A percentile compares a stretch with the other conserved stretches of the same genome.
These are phyloP conservation scores for Liasis olivaceus DNA, from an alignment of 2,797 vertebrate species.

Conservation along the genomic window DNA sequence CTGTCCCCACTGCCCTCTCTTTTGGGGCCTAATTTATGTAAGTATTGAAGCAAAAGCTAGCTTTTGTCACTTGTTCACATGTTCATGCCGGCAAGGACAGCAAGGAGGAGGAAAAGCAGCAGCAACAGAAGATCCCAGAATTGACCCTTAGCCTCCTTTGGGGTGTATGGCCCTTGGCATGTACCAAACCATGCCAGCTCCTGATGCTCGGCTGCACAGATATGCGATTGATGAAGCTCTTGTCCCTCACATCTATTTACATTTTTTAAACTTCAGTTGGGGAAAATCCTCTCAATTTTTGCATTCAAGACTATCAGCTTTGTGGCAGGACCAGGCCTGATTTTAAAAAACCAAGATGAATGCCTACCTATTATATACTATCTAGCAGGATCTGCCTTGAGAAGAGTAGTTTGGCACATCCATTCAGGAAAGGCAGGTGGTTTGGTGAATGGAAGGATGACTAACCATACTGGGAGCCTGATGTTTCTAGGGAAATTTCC, in stretches of 20 bases:
- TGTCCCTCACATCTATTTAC: neutral
- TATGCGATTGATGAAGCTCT: neutral
- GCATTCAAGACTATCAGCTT: neutral
- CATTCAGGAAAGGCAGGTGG: neutral
- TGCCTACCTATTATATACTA: neutral
- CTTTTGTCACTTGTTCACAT: neutral
- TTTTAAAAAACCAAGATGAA: too few relatives aligned
- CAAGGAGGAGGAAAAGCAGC: neutral
- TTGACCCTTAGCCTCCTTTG: neutral
- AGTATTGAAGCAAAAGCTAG: neutral
- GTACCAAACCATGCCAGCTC: neutral
- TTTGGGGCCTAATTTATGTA: neutral
- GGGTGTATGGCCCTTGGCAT: neutral
- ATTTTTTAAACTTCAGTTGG: neutral
- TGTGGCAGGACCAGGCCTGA: neutral
- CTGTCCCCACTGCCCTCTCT: neutral
- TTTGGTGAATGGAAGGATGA: neutral
- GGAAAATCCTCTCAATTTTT: neutral
- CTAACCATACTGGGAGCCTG: neutral
- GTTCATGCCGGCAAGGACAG: neutral
- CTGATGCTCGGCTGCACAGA: neutral
- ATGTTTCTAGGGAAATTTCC: too few relatives aligned
- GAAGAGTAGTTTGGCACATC: neutral
- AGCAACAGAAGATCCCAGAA: neutral
- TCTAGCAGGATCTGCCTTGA: neutral